A percentile compares a stretch with the other conserved stretches of the same genome.
Conservation (phyloP, 92 coral and sea anemone species). For the Porites lobata region DNA sequence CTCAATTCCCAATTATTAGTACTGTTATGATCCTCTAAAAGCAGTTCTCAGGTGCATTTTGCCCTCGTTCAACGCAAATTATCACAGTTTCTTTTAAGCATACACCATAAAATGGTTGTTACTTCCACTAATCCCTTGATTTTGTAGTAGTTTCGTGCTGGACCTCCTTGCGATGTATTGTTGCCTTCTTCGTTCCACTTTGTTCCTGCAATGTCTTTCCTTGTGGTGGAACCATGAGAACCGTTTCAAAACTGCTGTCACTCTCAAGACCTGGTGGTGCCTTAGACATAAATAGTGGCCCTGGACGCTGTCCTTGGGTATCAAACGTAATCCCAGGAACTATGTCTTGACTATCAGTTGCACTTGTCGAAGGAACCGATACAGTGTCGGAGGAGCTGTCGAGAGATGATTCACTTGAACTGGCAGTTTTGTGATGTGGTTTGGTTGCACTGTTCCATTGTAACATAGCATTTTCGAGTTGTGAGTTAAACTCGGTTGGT, state of each 20-base stretch:
- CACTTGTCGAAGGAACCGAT: neutral
- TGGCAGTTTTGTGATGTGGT: conserved; percentile 6
- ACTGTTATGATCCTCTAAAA: neutral
- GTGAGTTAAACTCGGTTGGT: conserved; percentile 13
- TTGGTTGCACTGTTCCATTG: conserved; percentile 3
- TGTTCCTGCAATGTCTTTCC: conserved; percentile 3
- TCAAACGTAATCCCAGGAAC: conserved; percentile 39
- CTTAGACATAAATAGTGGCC: conserved; percentile 39
- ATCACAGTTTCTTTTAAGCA: neutral
- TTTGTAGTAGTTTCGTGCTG: neutral
- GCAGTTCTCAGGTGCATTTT: neutral
- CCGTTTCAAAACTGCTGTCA: conserved; percentile 35
- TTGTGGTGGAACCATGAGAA: conserved; percentile 26
- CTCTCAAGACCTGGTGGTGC: conserved; percentile 13
- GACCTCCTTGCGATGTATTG: neutral
- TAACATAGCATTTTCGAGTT: conserved; percentile 16
- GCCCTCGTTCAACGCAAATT: no score
- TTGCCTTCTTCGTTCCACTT: conserved; percentile 5
- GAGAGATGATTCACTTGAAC: neutral
- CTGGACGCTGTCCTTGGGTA: conserved; percentile 33
- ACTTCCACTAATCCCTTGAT: neutral
- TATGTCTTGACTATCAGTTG: neutral
- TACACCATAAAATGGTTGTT: no score
- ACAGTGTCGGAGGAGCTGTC: neutral
- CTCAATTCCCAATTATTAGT: no score